phyloP scores from a whole-genome alignment of 2,888 invertebrate species.

The Thysanoteuthis rhombus region DNA sequence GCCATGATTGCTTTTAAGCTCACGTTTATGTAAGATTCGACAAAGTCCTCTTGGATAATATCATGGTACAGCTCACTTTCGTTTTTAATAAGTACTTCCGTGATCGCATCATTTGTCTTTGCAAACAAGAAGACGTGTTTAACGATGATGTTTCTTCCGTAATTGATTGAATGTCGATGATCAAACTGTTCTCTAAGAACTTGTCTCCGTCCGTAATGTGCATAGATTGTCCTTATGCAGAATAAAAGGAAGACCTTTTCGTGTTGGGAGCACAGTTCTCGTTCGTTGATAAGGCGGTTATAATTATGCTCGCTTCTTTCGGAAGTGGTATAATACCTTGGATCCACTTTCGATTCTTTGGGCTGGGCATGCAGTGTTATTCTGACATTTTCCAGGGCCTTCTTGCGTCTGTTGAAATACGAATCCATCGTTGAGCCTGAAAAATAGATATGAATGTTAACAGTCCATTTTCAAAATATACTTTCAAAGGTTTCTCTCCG shows the following conservation, averaged over 20 bases:
- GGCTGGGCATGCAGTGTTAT: not conserved
- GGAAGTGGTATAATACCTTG: not conserved
- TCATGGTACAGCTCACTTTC: not conserved
- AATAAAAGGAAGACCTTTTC: not conserved
- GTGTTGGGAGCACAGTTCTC: not conserved
- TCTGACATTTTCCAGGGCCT: not conserved
- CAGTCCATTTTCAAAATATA: too few relatives aligned
- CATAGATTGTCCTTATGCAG: not conserved
- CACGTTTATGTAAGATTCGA: not conserved
- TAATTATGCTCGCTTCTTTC: not conserved
- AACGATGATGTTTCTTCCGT: not conserved
- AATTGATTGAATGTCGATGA: not conserved
- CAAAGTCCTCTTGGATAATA: constrained; percentile 18
- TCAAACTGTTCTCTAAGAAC: not conserved
- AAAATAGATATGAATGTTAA: too few relatives aligned
- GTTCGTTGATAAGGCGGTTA: not conserved
- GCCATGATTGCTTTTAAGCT: not conserved
- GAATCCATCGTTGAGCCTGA: not conserved
- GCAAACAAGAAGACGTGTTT: not conserved
- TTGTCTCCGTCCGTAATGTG: not conserved
- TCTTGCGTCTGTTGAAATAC: not conserved
- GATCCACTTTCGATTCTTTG: not conserved
- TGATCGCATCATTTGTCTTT: not conserved
- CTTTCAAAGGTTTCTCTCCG: too few relatives aligned
- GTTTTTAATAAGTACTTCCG: not conserved